Percentiles rank a stretch among this genome's conserved stretches.
These are phyloP conservation scores for Synanceia verrucosa DNA, from an alignment of 2,797 vertebrate species.

Conservation along the genomic window DNA sequence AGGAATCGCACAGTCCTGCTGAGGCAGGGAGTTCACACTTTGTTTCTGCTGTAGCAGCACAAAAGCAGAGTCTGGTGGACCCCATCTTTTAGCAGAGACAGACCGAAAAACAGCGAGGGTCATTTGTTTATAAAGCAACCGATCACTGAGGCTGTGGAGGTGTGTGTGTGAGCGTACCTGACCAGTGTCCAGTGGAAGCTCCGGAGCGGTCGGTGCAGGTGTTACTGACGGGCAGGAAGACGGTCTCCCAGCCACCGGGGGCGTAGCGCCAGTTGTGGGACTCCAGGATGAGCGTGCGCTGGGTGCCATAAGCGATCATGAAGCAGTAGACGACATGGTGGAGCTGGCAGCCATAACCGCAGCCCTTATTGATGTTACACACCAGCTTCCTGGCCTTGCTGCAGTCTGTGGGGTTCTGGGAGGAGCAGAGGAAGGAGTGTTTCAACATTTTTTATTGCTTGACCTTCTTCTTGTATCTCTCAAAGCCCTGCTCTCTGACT, in stretches of 20 bases:
- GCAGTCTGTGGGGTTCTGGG: conserved; percentile 95
- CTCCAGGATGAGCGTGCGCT: conserved; percentile 94
- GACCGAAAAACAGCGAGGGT: neutral
- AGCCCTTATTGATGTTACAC: conserved; percentile 99
- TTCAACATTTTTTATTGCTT: conserved; percentile 66
- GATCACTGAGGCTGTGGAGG: neutral
- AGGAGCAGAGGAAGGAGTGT: conserved; percentile 21
- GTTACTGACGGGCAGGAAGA: conserved; percentile 95
- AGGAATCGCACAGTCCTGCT: conserved; percentile 51
- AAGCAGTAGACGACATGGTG: conserved; percentile 99
- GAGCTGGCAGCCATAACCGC: conserved; percentile 97
- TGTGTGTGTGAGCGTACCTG: conserved; percentile 81
- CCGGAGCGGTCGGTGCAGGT: conserved; percentile 93
- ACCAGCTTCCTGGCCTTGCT: conserved; percentile 97
- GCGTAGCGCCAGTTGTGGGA: conserved; percentile 99
- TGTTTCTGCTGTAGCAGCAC: conserved; percentile 55
- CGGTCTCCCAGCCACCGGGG: conserved; percentile 95
- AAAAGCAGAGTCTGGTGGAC: conserved; percentile 27
- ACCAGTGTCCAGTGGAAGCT: conserved; percentile 93
- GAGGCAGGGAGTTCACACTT: conserved; percentile 56
- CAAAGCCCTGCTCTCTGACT: conserved; percentile 46
- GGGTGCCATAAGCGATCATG: conserved; percentile 98
- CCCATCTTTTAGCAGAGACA: conserved; percentile 1
- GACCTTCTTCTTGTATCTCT: conserved; percentile 58
- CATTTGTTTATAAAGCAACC: conserved; percentile 19